Percentiles rank a stretch among this genome's conserved stretches.
These are phyloP conservation scores for Cheumatopsyche charites DNA, from an alignment of 1,140 invertebrate species.

Conservation along the genomic window DNA sequence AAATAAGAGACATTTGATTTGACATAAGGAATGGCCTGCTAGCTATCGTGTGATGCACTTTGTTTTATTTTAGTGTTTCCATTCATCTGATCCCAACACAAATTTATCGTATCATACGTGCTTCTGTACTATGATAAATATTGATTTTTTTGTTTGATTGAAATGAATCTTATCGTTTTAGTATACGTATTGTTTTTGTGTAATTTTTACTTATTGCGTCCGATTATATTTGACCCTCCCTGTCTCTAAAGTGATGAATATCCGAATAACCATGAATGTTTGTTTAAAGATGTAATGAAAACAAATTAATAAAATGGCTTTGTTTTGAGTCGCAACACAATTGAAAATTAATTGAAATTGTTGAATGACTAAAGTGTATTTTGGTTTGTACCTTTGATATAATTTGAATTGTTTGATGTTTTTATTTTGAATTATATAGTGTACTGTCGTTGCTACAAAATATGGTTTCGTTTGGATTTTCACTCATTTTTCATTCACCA, in stretches of 20 bases:
- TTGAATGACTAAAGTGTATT: neutral
- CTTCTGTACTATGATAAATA: neutral
- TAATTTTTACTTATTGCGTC: neutral
- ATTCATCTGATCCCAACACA: conserved; percentile 23
- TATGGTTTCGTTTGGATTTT: too few species aligned
- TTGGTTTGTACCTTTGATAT: too few species aligned
- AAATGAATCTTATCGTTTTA: neutral
- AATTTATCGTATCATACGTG: conserved; percentile 25
- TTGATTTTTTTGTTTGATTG: too few species aligned
- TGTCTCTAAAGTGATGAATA: neutral
- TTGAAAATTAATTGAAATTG: neutral
- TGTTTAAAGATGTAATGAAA: neutral
- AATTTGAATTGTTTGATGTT: too few species aligned
- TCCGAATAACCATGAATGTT: neutral
- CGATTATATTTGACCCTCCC: neutral
- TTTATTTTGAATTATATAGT: too few species aligned
- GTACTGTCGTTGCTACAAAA: too few species aligned
- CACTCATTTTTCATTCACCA: too few species aligned
- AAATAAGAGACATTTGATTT: conserved; percentile 13
- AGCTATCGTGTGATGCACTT: conserved; percentile 37
- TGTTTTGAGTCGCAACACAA: neutral
- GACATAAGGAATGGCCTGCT: conserved; percentile 36
- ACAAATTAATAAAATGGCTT: neutral
- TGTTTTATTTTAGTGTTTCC: conserved; percentile 22
- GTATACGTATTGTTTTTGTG: conserved; percentile 6